Evolutionary conservation across 2,888 invertebrate genomes (phyloP), one percentile per base, ranked within the genome.

Genomic region (Hyalella azteca): DNA sequence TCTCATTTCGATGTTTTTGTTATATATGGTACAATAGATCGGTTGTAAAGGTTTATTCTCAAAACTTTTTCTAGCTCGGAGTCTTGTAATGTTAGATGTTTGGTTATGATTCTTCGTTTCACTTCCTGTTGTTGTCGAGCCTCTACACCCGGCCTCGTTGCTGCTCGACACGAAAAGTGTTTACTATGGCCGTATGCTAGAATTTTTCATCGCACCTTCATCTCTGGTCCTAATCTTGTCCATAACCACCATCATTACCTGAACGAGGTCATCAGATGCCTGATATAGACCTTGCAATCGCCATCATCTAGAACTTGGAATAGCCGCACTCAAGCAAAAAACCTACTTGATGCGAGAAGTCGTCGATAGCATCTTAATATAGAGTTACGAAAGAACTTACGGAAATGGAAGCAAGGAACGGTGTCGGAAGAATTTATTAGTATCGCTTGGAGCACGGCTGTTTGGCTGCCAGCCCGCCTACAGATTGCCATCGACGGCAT

Each of bases 291-390:
- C 36, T 66, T 66, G 36, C 66, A 36, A 66, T 66, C 66, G 66
- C 36, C 66, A 36, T 36, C 66, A 66, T 66, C 66, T 36, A 19
- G 11, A 66, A 66, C 36, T 66, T 66, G 66, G 29, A 39, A 66
- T 66, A 15, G 66, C 66, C n/a, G 66, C 66, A 66, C 66, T 66
- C 66, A 66, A 66, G 66, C 66, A 66, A 36, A 66, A 66, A 60
- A 36, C 36, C 29, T 36, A 15, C 36, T 32, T 66, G 19, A 66
- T 36, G 66, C 66, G 66, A 66, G 36, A 66, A 66, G 66, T 66
- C 36, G 19, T 66, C 39, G 66, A 66, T 66, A 66, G 36, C 66
- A 66, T 66, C 66, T 66, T 66, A 66, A 66, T 66, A 29, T 36
- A 66, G 66, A 66, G 66, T 66, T 39, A 36, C 19, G 66, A 66